These are phyloP conservation scores for Bujurquina vittata DNA, from an alignment of 2,113 vertebrate species.

Conservation along the genomic window DNA sequence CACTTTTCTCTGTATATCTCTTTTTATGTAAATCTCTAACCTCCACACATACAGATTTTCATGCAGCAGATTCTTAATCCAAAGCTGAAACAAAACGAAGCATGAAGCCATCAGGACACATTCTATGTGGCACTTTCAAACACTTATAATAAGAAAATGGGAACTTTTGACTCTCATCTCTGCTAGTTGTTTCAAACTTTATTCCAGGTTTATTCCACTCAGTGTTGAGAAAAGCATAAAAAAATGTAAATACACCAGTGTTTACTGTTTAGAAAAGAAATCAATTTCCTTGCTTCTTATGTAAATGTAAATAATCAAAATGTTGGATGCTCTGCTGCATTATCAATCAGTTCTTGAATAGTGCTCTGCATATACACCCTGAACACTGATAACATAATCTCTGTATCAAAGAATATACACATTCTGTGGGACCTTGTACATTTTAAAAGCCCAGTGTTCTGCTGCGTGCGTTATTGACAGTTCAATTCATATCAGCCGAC, in stretches of 20 bases:
- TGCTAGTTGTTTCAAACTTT: conserved; percentile 43
- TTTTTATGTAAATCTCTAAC: conserved; percentile 59
- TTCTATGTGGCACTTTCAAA: not conserved
- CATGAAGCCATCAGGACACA: conserved; percentile 21
- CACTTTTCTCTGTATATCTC: not conserved
- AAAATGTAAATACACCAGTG: conserved; percentile 58
- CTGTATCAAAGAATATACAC: conserved; percentile 64
- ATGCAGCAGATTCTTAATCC: conserved; percentile 39
- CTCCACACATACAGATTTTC: conserved; percentile 17
- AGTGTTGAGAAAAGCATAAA: conserved; percentile 10
- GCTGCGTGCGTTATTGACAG: conserved; percentile 68
- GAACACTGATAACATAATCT: conserved; percentile 67
- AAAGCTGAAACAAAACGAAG: conserved; percentile 12
- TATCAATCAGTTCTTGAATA: conserved; percentile 65
- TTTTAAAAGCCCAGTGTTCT: conserved; percentile 60
- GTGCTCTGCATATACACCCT: conserved; percentile 30
- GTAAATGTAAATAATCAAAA: conserved; percentile 72
- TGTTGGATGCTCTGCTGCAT: conserved; percentile 49
- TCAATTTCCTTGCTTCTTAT: conserved; percentile 72
- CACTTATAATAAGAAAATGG: not conserved
- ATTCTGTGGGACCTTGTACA: conserved; percentile 50
- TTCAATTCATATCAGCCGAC: conserved; percentile 77
- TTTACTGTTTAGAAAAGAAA: conserved; percentile 55
- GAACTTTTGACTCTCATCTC: conserved; percentile 44
- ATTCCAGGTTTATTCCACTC: conserved; percentile 15